phyloP scores from a whole-genome alignment of 2,113 vertebrate genomes.

The Aspidoscelis tigris region DNA sequence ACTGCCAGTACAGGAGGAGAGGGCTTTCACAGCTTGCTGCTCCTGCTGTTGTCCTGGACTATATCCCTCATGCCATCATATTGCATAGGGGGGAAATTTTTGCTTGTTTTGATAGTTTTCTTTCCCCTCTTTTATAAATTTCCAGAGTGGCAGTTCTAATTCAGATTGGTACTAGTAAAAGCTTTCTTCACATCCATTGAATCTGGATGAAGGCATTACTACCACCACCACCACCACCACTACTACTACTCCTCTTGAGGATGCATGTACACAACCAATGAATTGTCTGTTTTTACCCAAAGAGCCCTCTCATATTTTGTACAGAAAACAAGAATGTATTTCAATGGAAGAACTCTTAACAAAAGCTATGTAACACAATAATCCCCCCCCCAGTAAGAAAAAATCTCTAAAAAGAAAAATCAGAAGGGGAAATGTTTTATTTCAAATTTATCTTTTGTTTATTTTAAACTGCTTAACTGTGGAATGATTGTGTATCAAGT shows the following conservation, averaged over 20 bases:
- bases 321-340: background rate
- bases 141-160: too few relatives aligned
- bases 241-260: background rate
- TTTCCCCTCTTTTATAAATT: too few relatives aligned
- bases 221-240: too few relatives aligned
- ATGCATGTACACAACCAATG: too few relatives aligned
- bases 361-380: background rate
- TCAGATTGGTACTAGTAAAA: too few relatives aligned
- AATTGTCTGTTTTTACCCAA: background rate
- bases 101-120: too few relatives aligned
- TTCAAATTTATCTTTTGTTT: constrained; percentile 10
- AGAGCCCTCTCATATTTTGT: background rate
- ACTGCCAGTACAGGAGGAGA: too few relatives aligned
- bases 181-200: too few relatives aligned
- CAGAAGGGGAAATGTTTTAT: background rate
- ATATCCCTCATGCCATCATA: too few relatives aligned
- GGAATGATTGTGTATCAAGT: constrained; percentile 35
- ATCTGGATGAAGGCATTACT: background rate
- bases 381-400: background rate
- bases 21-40: too few relatives aligned
- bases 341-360: background rate
- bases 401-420: background rate
- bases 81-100: too few relatives aligned
- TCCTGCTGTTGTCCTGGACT: too few relatives aligned
- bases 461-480: constrained; percentile 32